These are phyloP conservation scores for Glyptemys insculpta DNA, from an alignment of 2,797 vertebrate species.

Conservation along the genomic window DNA sequence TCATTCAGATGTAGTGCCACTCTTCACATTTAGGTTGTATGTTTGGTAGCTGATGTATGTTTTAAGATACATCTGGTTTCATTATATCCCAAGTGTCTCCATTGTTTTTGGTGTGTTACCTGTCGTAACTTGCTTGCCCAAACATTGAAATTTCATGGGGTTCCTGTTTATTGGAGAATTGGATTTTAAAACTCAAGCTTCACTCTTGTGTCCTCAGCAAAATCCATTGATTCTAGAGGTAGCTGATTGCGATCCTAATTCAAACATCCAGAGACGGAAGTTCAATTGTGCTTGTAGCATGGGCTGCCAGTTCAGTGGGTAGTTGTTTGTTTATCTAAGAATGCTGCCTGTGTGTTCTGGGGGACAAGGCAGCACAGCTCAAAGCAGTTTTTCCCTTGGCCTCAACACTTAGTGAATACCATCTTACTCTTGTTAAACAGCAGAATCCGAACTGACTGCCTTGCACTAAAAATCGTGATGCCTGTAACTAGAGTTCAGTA, in stretches of 20 bases:
- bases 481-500: neutral
- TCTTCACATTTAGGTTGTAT: neutral
- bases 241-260: neutral
- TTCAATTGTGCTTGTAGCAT: fast-evolving
- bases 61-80: constrained; percentile 14
- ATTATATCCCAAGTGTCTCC: constrained; percentile 30
- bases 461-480: neutral
- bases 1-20: neutral
- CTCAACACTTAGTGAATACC: neutral
- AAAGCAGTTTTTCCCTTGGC: neutral
- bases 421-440: neutral
- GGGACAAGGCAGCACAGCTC: constrained; percentile 34
- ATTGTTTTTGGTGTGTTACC: neutral
- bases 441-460: fast-evolving
- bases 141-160: fast-evolving
- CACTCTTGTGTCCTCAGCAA: neutral
- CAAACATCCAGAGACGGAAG: constrained; percentile 3
- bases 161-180: neutral
- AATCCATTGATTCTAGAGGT: neutral
- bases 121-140: neutral
- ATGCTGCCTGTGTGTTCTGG: neutral
- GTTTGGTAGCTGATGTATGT: fast-evolving
- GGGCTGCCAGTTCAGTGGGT: constrained; percentile 35
- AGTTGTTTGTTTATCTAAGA: neutral
- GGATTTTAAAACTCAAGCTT: neutral